Evolutionary conservation across 2,113 vertebrate genomes (phyloP), one percentile per base, ranked within the genome.

Genomic region (Nicator chloris): DNA sequence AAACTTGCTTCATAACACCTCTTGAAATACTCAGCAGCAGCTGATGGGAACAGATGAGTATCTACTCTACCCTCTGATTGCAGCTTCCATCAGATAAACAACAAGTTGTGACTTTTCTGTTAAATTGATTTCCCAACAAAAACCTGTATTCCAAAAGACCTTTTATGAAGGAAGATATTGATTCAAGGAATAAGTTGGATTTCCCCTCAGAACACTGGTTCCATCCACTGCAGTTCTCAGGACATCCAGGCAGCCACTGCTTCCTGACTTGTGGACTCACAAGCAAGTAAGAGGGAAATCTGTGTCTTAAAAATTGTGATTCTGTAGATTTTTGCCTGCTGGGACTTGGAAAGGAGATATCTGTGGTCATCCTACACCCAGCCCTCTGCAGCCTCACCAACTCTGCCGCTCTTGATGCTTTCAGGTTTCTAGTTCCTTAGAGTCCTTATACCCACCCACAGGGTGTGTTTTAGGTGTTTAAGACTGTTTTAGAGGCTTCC

Each of bases 1-100:
- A 84, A 95, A 79, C 69, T 91, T 94, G 83, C 77, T 93, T 68
- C 61, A 30, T 82, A 71, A 65, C 72, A 68, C 33, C 57, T 89
- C 77, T 68, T 87, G 44, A 92, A 92, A 82, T 84, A 60, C 69
- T 84, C 72, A 51, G 71, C 1, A 0, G 35, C 39, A 6, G 20
- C 18, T 88, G 54, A 66, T 54, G 33, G 27, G 68, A 78, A 65
- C 11, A 82, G 68, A 77, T 37, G 15, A 96, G 23, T 39, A 61
- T 40, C 61, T 63, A 22, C 21, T 45, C 65, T 47, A 24, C 33
- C 8, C 40, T 91, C 57, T 64, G 45, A 76, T 4, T 81, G 15
- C 53, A 61, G n/a, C 28, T 50, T 57, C 16, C 18, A 82, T 60
- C 64, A 86, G 35, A 76, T 27, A 64, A 82, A 84, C 19, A 60